Base-by-base conservation (phyloP, 2,888 invertebrate genomes). In the Tetrapedia diversipes region DNA sequence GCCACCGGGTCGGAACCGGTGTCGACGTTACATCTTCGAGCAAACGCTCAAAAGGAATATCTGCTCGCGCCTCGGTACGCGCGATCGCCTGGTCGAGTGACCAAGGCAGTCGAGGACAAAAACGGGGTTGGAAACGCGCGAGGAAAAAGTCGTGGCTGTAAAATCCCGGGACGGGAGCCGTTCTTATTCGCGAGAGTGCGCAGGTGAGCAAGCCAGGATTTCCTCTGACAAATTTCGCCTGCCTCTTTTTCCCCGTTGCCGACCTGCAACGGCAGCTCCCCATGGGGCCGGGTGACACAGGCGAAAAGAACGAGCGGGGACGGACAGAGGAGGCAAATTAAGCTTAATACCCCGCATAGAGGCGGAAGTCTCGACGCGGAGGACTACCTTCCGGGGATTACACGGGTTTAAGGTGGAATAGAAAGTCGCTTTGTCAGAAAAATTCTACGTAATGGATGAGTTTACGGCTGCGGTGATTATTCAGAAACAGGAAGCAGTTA, bases 141-240 rank as follows among this genome's bases (percentile, higher is more conserved):
- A 4, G 27, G 8, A 27, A 10, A 16, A 8, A 0, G 8, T 16
- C 49, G 2, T 11, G 11, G 8, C 53, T 1, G 14, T 6, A 14
- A 34, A 14, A 54, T 54, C 34, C 14, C 34, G 8, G 14, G 14
- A 7, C 16, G 34, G n/a, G 19, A 2, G 32, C 34, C 19, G 14
- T 54, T 27, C 22, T 22, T 34, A 54, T 22, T 54, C 34, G 34
- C 54, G 54, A 14, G 53, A 53, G 34, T 24, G 41, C 14, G 27
- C 41, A n/a, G 41, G 27, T 29, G 57, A 41, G 19, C 59, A n/a
- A n/a, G n/a, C n/a, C n/a, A 14, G 43, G 19, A 59, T 29, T 59
- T 19, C 41, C 29, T 32, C 32, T 19, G 41, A 43, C 56, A 19
- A 59, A 41, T 29, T 57, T 8, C 19, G 27, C 27, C 14, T 1